Evolutionary conservation across 2,797 vertebrate species (phyloP), one percentile per base, ranked within the genome.

Genomic region (Sardinella longiceps): DNA sequence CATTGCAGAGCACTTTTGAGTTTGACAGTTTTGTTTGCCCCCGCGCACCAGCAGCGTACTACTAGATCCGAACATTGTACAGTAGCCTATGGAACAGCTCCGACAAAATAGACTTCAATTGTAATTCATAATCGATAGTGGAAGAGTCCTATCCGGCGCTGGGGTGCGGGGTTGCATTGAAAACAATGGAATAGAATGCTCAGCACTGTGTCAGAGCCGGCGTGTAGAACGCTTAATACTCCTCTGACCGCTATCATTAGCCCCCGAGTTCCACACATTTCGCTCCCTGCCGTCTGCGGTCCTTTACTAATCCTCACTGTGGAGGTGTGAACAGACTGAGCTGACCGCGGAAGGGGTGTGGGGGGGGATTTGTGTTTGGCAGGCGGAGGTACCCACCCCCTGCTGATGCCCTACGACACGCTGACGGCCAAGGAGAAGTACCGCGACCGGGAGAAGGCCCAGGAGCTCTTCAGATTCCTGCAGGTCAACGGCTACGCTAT

Each of bases 341-440:
- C 30, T 70, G 30, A 30, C 30, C 5, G 70, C 37, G 70, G 70
- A 33, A 18, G 33, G 60, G 58, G 56, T 18, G 5, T 9, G 56
- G 56, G 20, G 2, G 20, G 20, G 56, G 58, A 14, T 56, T 77
- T 39, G 3, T 9, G 18, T 43, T 43, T 77, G 23, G 70, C 91
- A 99, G 98, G 97, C 95, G 97, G 97, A 85, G 97, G 98, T 87
- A 97, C 93, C 91, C 98, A 99, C 91, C 96, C 97, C 3, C 92
- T 99, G 86, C 89, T 99, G 92, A 97, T 99, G 60, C 98, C 98
- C 5, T 99, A 99, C 43, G 98, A 99, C 90, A 99, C 98, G 5
- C 86, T 99, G 95, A 99, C 98, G 1, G 98, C 98, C 89, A 99
- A 99, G 91, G 98, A 99, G 93, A 99, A 99, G 91, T 95, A 95